These are phyloP conservation scores for Cyclopterus lumpus DNA, from an alignment of 2,797 vertebrate species.

Conservation along the genomic window DNA sequence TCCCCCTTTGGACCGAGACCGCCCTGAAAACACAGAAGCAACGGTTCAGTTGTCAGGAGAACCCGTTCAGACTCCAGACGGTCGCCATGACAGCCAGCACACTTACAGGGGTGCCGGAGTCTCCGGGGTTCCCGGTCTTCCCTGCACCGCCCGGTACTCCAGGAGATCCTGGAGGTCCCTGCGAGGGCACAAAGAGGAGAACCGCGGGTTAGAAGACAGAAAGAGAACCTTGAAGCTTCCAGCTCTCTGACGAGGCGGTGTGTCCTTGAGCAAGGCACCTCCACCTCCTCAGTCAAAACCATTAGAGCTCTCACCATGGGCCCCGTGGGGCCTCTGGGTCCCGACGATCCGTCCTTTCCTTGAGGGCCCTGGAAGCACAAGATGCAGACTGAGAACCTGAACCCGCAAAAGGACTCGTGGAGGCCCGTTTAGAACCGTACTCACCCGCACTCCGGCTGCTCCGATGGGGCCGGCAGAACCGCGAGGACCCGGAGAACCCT, in stretches of 20 bases:
- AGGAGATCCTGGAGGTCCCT: slow-evolving; percentile 93
- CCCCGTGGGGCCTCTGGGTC: slow-evolving; percentile 92
- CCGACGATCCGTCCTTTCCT: slow-evolving; percentile 92
- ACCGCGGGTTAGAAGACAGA: neutral
- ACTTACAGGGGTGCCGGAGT: slow-evolving; percentile 89
- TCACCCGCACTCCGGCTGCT: slow-evolving; percentile 92
- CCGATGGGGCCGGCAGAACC: slow-evolving; percentile 89
- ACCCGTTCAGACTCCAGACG: neutral
- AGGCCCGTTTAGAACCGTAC: slow-evolving; percentile 40
- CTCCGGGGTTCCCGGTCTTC: slow-evolving; percentile 91
- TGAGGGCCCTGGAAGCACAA: slow-evolving; percentile 88
- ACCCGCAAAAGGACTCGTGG: neutral
- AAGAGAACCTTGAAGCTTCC: too few species aligned
- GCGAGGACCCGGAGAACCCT: slow-evolving; percentile 90
- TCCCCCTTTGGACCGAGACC: slow-evolving; percentile 91
- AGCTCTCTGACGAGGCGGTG: too few species aligned
- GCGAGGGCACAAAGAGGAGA: slow-evolving; percentile 12
- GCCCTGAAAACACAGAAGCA: slow-evolving; percentile 84
- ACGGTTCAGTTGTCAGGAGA: neutral
- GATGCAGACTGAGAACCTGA: slow-evolving; percentile 19
- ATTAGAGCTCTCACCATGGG: slow-evolving; percentile 84
- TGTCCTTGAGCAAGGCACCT: slow-evolving; percentile 20
- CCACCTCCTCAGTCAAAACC: neutral
- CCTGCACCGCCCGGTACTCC: slow-evolving; percentile 89
- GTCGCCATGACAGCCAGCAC: neutral